phyloP scores from a whole-genome alignment of 2,113 vertebrate genomes.

The Furnarius figulus region DNA sequence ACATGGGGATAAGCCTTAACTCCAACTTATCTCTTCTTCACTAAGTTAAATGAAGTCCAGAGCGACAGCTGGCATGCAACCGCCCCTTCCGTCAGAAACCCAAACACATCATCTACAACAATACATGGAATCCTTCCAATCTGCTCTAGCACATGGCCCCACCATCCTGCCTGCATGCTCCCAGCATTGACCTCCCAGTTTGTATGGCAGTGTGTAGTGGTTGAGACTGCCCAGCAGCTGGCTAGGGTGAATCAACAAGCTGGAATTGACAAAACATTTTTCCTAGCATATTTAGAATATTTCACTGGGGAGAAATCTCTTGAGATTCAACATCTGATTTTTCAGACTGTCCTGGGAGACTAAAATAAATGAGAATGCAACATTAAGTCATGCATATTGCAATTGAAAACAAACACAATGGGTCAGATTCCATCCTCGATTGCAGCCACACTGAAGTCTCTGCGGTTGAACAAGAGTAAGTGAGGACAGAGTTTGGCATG shows the following conservation, averaged over 20 bases:
- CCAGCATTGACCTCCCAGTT: conserved; percentile 23
- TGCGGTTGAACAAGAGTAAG: conserved; percentile 47
- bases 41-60: neutral
- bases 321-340: conserved; percentile 71
- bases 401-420: conserved; percentile 74
- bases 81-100: neutral
- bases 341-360: conserved; percentile 64
- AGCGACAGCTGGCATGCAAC: neutral
- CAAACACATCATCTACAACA: neutral
- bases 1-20: neutral
- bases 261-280: conserved; percentile 65
- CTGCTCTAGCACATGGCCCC: neutral
- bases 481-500: conserved; percentile 54
- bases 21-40: neutral
- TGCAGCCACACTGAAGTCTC: conserved; percentile 58
- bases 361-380: conserved; percentile 59
- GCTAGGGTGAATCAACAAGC: conserved; percentile 55
- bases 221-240: conserved; percentile 36
- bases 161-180: neutral
- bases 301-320: conserved; percentile 66
- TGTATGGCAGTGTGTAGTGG: neutral
- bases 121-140: neutral
- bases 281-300: conserved; percentile 77
- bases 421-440: conserved; percentile 65
- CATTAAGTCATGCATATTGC: conserved; percentile 74